Evolutionary conservation across 2,888 invertebrate genomes (phyloP), one percentile per base, ranked within the genome.

Genomic region (Invenusta paracnida): DNA sequence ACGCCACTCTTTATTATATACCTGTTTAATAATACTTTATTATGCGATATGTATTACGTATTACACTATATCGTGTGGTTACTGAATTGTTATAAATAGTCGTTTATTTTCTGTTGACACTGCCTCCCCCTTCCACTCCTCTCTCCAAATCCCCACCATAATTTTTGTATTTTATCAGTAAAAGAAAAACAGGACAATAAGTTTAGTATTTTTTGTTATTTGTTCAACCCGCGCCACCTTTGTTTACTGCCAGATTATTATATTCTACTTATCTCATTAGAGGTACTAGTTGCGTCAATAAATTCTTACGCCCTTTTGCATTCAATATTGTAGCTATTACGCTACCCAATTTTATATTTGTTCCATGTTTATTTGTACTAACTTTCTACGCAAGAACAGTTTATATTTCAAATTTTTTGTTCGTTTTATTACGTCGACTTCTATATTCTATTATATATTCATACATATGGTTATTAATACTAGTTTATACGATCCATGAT

Each of bases 361-460:
- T 73, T 73, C 73, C 73, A 73, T 73, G 73, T 73, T 73, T 23
- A 23, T 73, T 73, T 73, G 73, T 73, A 73, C 73, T 73, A 73
- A 2, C 73, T 73, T 73, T 73, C 73, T 73, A 73, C 73, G 73
- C 73, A 73, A 73, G 25, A 5, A 73, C n/a, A 73, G 25, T 73
- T 73, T 73, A 5, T 73, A 73, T 73, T 73, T 5, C 73, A 25
- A 73, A 2, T 73, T 73, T 73, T 73, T 73, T 73, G 73, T 73
- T 73, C 27, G 25, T 73, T 73, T 73, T 73, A 73, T 25, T 73
- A 73, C 73, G 73, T 73, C 73, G 73, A 73, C 73, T 73, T 73
- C 5, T 73, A 73, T 73, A 73, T 23, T 73, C n/a, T n/a, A n/a
- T n/a, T n/a, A n/a, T n/a, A n/a, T n/a, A n/a, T n/a, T n/a, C n/a